Evolutionary conservation across 2,797 vertebrate genomes (phyloP), one percentile per base, ranked within the genome.

Genomic region (Characodon lateralis): DNA sequence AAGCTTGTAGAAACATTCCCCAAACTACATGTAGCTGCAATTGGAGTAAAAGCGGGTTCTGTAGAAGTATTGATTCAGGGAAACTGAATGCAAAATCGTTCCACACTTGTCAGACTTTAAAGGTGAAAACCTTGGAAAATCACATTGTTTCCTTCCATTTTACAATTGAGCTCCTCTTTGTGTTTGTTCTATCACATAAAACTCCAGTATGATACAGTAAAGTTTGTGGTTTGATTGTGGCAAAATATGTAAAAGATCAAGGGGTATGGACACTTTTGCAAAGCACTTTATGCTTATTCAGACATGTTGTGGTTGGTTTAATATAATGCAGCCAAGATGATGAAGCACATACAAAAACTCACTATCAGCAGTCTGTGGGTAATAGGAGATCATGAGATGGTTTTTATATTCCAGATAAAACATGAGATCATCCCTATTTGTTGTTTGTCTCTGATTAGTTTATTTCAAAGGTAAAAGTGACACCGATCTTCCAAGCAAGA

Each of bases 401-500:
- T 35, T 51, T 28, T 61, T 6, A 0, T 31, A 18, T 71, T 43
- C n/a, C 48, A 18, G 8, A 22, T 66, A 39, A 41, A 28, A 13
- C 12, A 48, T 78, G 24, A 55, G n/a, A 48, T 65, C 0, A 1
- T 43, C 31, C 41, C 7, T 22, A 28, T 56, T 43, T 9, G 41
- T 68, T 26, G 35, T 83, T 12, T 83, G 5, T 86, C 50, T 86
- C 28, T 85, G 16, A 83, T 14, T 79, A 98, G 97, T 77, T 77
- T 83, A 90, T 43, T 96, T 91, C 77, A 90, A 87, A 28, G 89
- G 82, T 59, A 93, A 88, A 76, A 80, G 74, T 0, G 94, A 94
- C 16, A 39, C 48, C 0, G 91, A 63, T 56, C 93, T 91, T 31
- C 50, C 83, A 50, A 96, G 96, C 80, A 97, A 96, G 77, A 94